These are phyloP conservation scores for Chrysomallon squamiferum DNA, from an alignment of 1,140 invertebrate species.

Conservation along the genomic window DNA sequence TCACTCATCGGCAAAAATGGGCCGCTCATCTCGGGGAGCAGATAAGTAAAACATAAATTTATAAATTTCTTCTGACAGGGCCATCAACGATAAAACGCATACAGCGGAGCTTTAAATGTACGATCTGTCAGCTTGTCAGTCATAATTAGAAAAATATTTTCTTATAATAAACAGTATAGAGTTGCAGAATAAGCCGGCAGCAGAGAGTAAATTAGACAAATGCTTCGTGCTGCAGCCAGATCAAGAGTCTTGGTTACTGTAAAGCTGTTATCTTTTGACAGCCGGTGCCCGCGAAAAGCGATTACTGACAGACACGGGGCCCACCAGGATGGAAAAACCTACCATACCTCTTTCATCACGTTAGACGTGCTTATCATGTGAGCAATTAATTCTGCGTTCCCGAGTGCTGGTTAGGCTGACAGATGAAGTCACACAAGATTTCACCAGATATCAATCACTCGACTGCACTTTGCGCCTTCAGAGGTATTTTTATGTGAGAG, in stretches of 20 bases:
- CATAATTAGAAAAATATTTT: conserved; percentile 8
- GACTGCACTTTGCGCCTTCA: too few species aligned
- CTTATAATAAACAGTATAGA: conserved; percentile 6
- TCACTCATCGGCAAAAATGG: too few species aligned
- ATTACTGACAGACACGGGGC: background rate
- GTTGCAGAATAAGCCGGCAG: background rate
- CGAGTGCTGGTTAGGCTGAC: conserved; percentile 1
- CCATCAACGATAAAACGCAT: background rate
- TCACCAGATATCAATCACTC: conserved; percentile 6
- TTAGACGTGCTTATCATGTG: background rate
- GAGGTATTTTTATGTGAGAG: too few species aligned
- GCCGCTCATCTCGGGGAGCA: too few species aligned
- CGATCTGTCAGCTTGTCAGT: conserved; percentile 6
- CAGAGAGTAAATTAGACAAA: background rate
- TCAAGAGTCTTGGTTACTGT: conserved; percentile 4
- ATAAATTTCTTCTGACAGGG: background rate
- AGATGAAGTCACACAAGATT: conserved; percentile 11
- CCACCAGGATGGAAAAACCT: background rate
- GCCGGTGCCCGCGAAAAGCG: background rate
- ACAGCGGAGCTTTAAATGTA: conserved; percentile 1
- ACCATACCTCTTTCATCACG: background rate
- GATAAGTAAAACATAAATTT: too few species aligned
- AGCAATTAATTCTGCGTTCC: conserved; percentile 14
- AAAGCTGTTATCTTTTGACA: background rate
- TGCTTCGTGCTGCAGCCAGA: background rate